Percentiles rank a stretch among this genome's conserved stretches.
phyloP scores from a whole-genome alignment of 2,888 invertebrate species.

The Tetheella fluctuosa region DNA sequence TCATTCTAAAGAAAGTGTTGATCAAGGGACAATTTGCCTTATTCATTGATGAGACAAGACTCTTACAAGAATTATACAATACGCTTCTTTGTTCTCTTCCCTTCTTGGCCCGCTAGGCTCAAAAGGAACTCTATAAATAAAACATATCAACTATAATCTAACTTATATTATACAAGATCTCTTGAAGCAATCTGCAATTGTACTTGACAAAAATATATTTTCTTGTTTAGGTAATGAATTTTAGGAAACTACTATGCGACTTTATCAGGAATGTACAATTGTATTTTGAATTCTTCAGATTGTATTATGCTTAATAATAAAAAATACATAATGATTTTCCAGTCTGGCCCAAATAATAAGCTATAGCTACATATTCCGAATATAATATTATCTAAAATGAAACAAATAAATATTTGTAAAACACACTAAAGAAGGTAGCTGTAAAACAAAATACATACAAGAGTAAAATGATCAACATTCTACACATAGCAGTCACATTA shows the following conservation, averaged over 20 bases:
- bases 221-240: constrained; percentile 36
- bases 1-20: neutral
- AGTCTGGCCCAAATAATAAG: constrained; percentile 10
- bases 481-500: constrained; percentile 34
- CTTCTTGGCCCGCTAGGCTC: constrained; percentile 39
- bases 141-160: constrained; percentile 61
- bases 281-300: constrained; percentile 17
- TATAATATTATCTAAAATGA: constrained; percentile 44
- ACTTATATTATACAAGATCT: constrained; percentile 66
- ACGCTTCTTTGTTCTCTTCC: constrained; percentile 61
- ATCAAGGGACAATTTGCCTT: neutral
- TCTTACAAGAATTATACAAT: constrained; percentile 43
- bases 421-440: constrained; percentile 44
- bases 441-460: constrained; percentile 40
- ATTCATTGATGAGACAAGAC: neutral
- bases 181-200: constrained; percentile 70
- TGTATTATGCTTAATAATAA: neutral
- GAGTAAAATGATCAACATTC: constrained; percentile 56
- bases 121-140: constrained; percentile 48
- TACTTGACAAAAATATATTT: constrained; percentile 67
- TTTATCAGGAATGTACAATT: constrained; percentile 60
- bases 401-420: constrained; percentile 43
- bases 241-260: constrained; percentile 39
- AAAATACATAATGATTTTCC: constrained; percentile 15
- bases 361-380: constrained; percentile 22